Evolutionary conservation across 35 echinoderm and acorn worm genomes (phyloP), one percentile per base, ranked within the genome.

Genomic region (Ophioderma brevispina): DNA sequence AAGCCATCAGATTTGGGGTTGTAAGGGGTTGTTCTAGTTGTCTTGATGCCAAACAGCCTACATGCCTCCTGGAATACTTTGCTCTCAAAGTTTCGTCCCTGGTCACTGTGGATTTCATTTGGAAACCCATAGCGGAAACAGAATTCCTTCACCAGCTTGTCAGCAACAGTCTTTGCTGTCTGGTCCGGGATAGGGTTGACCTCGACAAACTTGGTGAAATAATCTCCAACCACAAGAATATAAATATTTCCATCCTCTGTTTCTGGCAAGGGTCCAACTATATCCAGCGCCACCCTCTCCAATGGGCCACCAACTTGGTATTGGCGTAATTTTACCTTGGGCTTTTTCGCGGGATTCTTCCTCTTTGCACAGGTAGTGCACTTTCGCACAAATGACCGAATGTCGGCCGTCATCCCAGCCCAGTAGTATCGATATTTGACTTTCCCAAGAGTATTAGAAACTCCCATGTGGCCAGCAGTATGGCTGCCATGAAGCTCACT

Each of bases 21-120:
- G 36, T 88, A 92, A 15, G 84, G 23, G 18, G 90, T 91, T 17
- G 82, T 86, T 10, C 82, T 10, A 17, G 82, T 88, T 43, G 87
- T 91, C 19, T 31, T 0, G 1, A 91, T 91, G 30, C 52, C 38
- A 21, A 85, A 64, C 14, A 91, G 14, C 25, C 31, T 46, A 49
- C 90, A 92, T 23, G 88, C 77, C 39, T 88, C 77, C 5, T 14
- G 1, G 35, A 92, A 88, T 0, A 92, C 3, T 11, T 64, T 37
- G 23, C 38, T 64, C 52, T 94, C 86, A 81, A 94, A 94, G 36
- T 94, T 94, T 17, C 75, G 11, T 35, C 93, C 93, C 43, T 90
- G 88, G 46, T 95, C 88, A n/a, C 81, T 39, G 38, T 90, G 87
- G 11, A 94, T n/a, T 38, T 84, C 38, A 0, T 2, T 0, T 14